Evolutionary conservation across 2,797 vertebrate species (phyloP).

Genomic region (Falco rusticolus): DNA sequence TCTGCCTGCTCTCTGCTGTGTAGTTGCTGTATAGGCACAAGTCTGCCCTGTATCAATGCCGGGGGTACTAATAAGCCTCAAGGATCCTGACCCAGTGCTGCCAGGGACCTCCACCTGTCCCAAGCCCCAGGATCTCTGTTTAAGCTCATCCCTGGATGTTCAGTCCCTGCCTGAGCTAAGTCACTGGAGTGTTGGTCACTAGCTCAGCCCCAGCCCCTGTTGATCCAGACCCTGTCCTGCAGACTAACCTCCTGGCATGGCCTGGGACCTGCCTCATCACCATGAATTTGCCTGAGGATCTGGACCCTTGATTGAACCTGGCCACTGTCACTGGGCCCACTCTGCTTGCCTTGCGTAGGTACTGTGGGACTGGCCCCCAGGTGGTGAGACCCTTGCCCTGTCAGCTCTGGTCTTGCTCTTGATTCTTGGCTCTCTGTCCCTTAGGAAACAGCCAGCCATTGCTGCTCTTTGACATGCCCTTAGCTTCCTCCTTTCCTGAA

Average conservation of each 20-base stretch:
- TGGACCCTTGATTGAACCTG: background rate
- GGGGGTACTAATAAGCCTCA: background rate
- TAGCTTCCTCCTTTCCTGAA: background rate
- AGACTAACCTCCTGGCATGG: background rate
- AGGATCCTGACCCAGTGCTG: fast-evolving
- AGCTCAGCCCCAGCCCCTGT: background rate
- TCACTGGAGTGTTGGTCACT: background rate
- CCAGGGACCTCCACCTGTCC: background rate
- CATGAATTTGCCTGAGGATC: background rate
- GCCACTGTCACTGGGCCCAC: background rate
- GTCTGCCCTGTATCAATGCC: background rate
- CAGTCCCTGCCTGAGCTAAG: background rate
- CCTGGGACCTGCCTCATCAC: background rate
- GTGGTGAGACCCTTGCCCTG: background rate
- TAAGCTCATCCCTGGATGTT: background rate
- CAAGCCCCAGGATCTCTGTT: background rate
- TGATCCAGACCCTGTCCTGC: background rate
- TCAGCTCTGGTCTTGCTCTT: background rate
- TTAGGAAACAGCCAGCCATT: background rate
- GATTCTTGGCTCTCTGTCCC: background rate
- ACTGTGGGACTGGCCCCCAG: background rate
- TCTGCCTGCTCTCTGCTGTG: background rate
- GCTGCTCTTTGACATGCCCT: background rate
- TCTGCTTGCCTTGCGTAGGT: background rate
- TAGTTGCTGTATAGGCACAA: background rate